These are phyloP conservation scores for Isurus oxyrinchus DNA, from an alignment of 2,113 vertebrate genomes.

Conservation along the genomic window DNA sequence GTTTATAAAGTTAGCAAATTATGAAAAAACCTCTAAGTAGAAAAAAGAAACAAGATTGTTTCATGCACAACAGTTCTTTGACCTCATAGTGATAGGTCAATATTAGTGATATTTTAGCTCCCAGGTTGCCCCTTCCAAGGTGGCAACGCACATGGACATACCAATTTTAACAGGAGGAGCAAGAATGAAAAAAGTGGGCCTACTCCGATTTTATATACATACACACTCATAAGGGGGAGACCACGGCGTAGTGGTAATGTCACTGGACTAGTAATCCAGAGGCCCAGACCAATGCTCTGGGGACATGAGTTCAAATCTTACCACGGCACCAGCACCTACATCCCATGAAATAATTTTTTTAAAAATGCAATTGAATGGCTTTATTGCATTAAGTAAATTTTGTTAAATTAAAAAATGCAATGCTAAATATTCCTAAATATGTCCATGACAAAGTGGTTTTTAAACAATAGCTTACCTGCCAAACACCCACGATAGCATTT, in stretches of 20 bases:
- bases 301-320: too few relatives aligned
- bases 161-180: not conserved
- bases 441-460: not conserved
- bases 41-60: not conserved
- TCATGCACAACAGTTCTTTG: not conserved
- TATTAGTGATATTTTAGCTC: not conserved
- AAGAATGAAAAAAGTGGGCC: not conserved
- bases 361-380: not conserved
- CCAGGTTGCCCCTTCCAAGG: too few relatives aligned
- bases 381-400: not conserved
- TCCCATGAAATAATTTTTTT: too few relatives aligned
- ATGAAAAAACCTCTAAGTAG: not conserved
- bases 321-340: too few relatives aligned
- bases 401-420: not conserved
- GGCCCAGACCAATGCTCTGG: too few relatives aligned
- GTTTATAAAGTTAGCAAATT: not conserved
- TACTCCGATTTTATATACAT: not conserved
- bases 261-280: too few relatives aligned
- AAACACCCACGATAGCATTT: slow-evolving; percentile 96
- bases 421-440: not conserved
- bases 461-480: slow-evolving; percentile 77
- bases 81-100: not conserved
- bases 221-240: not conserved
- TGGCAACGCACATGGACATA: not conserved
- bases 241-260: too few relatives aligned